Evolutionary conservation across 1,140 invertebrate species (phyloP).

Genomic region (Dysdera silvatica): DNA sequence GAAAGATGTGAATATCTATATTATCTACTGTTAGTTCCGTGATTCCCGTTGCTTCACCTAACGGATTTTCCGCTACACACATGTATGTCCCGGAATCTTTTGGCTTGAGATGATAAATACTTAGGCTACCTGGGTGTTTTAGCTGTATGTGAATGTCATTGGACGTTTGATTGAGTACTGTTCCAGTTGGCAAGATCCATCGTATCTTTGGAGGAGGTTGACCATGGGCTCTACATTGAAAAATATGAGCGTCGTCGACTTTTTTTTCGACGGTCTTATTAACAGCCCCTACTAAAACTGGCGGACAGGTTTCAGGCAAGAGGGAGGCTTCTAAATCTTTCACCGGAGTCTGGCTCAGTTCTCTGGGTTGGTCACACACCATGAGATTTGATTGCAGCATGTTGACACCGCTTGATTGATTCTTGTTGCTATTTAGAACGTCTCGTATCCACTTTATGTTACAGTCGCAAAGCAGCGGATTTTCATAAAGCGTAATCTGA

Average conservation of each 20-base stretch:
- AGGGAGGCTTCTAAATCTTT: slow-evolving; percentile 35
- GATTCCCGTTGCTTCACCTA: slow-evolving; percentile 25
- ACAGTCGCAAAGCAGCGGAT: slow-evolving; percentile 48
- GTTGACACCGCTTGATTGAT: not conserved
- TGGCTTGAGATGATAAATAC: slow-evolving; percentile 39
- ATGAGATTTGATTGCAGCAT: slow-evolving; percentile 40
- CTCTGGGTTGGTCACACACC: slow-evolving; percentile 39
- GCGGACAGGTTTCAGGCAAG: slow-evolving; percentile 40
- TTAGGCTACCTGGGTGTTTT: slow-evolving; percentile 38
- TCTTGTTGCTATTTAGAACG: slow-evolving; percentile 1
- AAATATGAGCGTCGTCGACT: slow-evolving; percentile 42
- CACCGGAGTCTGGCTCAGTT: slow-evolving; percentile 35
- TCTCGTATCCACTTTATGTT: slow-evolving; percentile 46
- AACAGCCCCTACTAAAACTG: slow-evolving; percentile 39
- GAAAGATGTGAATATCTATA: slow-evolving; percentile 44
- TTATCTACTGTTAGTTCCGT: slow-evolving; percentile 39
- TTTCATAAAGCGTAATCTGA: slow-evolving; percentile 43
- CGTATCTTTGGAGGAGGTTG: slow-evolving; percentile 42
- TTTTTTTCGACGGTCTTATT: slow-evolving; percentile 39
- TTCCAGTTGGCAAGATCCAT: slow-evolving; percentile 46
- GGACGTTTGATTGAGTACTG: slow-evolving; percentile 37
- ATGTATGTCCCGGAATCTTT: slow-evolving; percentile 37
- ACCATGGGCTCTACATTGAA: slow-evolving; percentile 47
- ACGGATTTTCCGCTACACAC: slow-evolving; percentile 37
- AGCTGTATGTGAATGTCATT: slow-evolving; percentile 39